Base-by-base conservation (phyloP, 2,797 vertebrate species). In the Yasuhikotakia modesta region DNA sequence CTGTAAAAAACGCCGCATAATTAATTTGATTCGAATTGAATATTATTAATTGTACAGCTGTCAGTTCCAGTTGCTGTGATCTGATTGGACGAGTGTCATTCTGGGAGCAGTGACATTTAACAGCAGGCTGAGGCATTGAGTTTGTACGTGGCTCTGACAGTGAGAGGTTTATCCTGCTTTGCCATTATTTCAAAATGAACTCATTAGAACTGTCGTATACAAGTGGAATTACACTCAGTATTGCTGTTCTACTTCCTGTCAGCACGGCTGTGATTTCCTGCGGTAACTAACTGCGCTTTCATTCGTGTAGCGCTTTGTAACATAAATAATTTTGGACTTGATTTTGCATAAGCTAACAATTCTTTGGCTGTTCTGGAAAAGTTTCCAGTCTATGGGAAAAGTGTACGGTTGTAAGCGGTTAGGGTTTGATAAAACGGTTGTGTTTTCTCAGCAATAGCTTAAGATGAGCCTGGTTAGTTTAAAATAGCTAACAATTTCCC, bases 401-500 rank as follows among this genome's bases (percentile, higher is more conserved):
- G 57, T 30, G 6, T 30, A n/a, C n/a, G n/a, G n/a, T n/a, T n/a
- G n/a, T n/a, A n/a, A n/a, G n/a, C n/a, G n/a, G n/a, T n/a, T n/a
- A n/a, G n/a, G n/a, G n/a, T n/a, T n/a, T n/a, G n/a, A n/a, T n/a
- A 8, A 5, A 6, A 6, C 16, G 5, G 5, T 16, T 7, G 16
- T n/a, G 17, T 52, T 52, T 13, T 17, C 21, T 32, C 10, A 16
- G n/a, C 1, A 48, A 46, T 46, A 48, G 6, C 5, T 19, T 24
- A 60, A 32, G 1, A 58, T 27, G 24, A 8, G 19, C 19, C 22
- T n/a, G 3, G 10, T 35, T 50, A 61, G 57, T 50, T 24, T 8
- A 61, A 60, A 63, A 63, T 53, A 32, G 27, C 27, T 50, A 52
- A 63, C 46, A 50, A 73, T 43, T 43, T 30, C 30, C 7, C 14